Conservation (phyloP, 2,113 vertebrate genomes). For the rat (Rattus norvegicus) region DNA sequence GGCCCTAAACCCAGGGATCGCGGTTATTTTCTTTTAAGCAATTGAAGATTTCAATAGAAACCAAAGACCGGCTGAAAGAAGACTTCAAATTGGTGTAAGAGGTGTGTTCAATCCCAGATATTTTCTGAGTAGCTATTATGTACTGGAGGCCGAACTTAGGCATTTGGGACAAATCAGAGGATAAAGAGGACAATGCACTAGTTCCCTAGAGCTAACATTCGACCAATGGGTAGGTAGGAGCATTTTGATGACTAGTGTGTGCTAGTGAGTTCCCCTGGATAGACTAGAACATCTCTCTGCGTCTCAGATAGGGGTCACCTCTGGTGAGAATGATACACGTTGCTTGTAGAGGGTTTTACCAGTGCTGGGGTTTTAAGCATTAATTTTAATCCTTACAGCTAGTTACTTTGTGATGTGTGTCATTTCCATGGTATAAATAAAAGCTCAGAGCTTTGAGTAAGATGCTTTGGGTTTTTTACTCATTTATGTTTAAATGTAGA, state of each 20-base stretch:
- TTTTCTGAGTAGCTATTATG: neutral
- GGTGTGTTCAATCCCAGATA: neutral
- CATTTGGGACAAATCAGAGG: neutral
- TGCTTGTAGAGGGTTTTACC: neutral
- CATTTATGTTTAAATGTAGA: neutral
- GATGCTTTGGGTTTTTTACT: neutral
- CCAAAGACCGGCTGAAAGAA: neutral
- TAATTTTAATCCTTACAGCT: neutral
- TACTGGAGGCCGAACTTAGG: neutral
- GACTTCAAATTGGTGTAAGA: neutral
- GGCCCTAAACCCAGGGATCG: neutral
- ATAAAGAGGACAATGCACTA: neutral
- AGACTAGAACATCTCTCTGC: neutral
- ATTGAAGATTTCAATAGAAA: neutral
- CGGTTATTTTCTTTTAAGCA: neutral
- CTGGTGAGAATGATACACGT: accelerated
- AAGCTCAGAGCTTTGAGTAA: neutral
- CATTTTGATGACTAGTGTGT: neutral
- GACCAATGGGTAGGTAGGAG: neutral
- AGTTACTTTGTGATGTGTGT: neutral
- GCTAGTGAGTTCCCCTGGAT: neutral
- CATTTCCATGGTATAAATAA: neutral
- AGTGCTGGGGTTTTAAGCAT: neutral
- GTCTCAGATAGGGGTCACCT: neutral
- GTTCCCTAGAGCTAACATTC: neutral